Percentiles rank a stretch among this genome's conserved stretches.
These are phyloP conservation scores for Dunckerocampus dactyliophorus DNA, from an alignment of 2,113 vertebrate species.

Conservation along the genomic window DNA sequence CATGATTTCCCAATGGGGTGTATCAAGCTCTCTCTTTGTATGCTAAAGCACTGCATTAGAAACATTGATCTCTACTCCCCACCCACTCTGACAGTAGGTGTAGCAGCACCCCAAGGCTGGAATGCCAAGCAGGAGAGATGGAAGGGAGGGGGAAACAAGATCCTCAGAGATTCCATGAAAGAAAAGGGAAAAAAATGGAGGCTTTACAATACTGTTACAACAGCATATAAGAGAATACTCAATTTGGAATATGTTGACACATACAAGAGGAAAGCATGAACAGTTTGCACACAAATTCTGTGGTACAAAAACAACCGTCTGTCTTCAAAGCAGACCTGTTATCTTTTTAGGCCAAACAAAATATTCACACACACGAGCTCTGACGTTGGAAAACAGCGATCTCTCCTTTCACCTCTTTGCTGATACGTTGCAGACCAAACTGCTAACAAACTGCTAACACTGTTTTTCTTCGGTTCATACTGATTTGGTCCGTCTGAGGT, in stretches of 20 bases:
- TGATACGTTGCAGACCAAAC: too few relatives aligned
- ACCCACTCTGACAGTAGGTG: slow-evolving; percentile 51
- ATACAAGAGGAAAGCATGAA: not conserved
- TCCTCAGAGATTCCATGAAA: not conserved
- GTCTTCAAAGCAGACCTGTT: too few relatives aligned
- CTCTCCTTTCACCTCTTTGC: too few relatives aligned
- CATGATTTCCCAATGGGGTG: slow-evolving; percentile 55
- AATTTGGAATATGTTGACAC: not conserved
- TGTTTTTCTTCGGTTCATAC: too few relatives aligned
- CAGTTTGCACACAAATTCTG: too few relatives aligned
- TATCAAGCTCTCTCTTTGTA: slow-evolving; percentile 55
- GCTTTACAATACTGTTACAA: not conserved
- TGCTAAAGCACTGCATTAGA: slow-evolving; percentile 57
- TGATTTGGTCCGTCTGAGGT: too few relatives aligned
- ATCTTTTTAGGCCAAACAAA: too few relatives aligned
- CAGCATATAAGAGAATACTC: not conserved
- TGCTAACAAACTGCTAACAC: too few relatives aligned
- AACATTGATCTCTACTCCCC: slow-evolving; percentile 55
- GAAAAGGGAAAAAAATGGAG: not conserved
- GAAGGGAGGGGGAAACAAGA: not conserved
- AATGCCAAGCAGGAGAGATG: slow-evolving; percentile 29
- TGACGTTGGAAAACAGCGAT: too few relatives aligned
- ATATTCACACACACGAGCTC: too few relatives aligned
- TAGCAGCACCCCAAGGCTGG: slow-evolving; percentile 46
- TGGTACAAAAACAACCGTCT: too few relatives aligned